Conservation (phyloP, 2,888 invertebrate genomes). For the Acanthacorydalis orientalis region DNA sequence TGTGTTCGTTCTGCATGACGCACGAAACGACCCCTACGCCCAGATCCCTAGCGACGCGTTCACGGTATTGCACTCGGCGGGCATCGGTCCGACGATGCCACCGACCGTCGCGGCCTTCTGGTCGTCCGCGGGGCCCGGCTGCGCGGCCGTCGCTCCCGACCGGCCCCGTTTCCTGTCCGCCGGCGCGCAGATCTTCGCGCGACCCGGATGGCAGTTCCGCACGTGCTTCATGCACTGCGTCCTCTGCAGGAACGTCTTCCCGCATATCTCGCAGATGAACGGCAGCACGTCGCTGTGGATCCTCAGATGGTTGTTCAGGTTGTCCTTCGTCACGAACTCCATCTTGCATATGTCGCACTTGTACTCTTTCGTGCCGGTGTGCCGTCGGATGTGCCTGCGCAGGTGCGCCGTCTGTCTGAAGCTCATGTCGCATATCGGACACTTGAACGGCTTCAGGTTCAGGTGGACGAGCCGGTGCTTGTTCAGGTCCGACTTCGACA, state of each 20-base stretch:
- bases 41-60: too few species aligned
- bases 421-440: background rate
- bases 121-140: too few species aligned
- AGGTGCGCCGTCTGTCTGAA: conserved; percentile 2
- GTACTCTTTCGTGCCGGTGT: background rate
- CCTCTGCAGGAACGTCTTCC: conserved; percentile 2
- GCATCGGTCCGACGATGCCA: too few species aligned
- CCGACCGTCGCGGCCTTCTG: too few species aligned
- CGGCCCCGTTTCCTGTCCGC: too few species aligned
- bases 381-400: conserved; percentile 1
- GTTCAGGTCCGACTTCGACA: conserved; percentile 1
- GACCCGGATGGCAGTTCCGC: background rate
- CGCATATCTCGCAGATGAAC: conserved; percentile 1
- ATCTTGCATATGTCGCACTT: background rate
- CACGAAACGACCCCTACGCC: too few species aligned
- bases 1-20: too few species aligned
- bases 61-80: too few species aligned
- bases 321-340: conserved; percentile 3
- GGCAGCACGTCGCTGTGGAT: background rate
- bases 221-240: conserved; percentile 2
- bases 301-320: conserved; percentile 4
- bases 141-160: background rate
- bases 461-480: conserved; percentile 1
- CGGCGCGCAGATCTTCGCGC: background rate
- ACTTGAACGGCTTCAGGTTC: background rate